Percentiles rank a stretch among this genome's conserved stretches.
phyloP scores from a whole-genome alignment of 2,888 invertebrate genomes.

The Teinopalpus imperialis region DNA sequence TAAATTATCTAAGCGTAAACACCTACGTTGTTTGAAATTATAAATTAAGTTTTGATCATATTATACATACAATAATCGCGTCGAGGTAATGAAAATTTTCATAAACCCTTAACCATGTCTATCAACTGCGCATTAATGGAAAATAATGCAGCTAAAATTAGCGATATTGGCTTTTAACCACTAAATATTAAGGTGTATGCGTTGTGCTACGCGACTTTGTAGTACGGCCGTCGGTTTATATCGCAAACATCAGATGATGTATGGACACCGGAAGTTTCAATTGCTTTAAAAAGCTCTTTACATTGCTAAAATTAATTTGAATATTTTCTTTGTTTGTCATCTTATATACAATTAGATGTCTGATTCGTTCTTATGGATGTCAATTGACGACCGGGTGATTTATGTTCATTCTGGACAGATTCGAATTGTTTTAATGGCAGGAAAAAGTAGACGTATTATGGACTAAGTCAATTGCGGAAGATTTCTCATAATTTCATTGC shows the following conservation, averaged over 20 bases:
- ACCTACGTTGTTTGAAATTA: neutral
- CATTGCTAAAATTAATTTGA: slow-evolving; percentile 47
- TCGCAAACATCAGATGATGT: slow-evolving; percentile 31
- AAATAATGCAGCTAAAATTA: neutral
- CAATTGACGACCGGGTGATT: too few species aligned
- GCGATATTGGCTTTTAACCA: slow-evolving; percentile 5
- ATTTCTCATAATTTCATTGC: too few species aligned
- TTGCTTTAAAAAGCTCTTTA: slow-evolving; percentile 55
- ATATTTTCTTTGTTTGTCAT: slow-evolving; percentile 31
- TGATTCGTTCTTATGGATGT: neutral
- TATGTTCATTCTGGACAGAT: too few species aligned
- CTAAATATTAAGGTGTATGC: neutral
- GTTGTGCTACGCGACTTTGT: neutral
- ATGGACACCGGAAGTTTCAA: slow-evolving; percentile 57
- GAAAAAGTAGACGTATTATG: too few species aligned
- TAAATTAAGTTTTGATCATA: slow-evolving; percentile 3
- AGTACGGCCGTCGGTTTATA: slow-evolving; percentile 12
- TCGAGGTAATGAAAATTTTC: slow-evolving; percentile 15
- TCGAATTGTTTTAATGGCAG: too few species aligned
- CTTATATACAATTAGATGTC: slow-evolving; percentile 21
- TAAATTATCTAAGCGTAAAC: neutral
- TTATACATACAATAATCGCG: neutral
- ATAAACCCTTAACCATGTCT: slow-evolving; percentile 13
- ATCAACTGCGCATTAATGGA: slow-evolving; percentile 8
- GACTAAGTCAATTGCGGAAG: too few species aligned